Percentiles rank a stretch among this genome's conserved stretches.
Conservation (phyloP, 2,888 invertebrate genomes). For the Chrysopilus asiliformis region DNA sequence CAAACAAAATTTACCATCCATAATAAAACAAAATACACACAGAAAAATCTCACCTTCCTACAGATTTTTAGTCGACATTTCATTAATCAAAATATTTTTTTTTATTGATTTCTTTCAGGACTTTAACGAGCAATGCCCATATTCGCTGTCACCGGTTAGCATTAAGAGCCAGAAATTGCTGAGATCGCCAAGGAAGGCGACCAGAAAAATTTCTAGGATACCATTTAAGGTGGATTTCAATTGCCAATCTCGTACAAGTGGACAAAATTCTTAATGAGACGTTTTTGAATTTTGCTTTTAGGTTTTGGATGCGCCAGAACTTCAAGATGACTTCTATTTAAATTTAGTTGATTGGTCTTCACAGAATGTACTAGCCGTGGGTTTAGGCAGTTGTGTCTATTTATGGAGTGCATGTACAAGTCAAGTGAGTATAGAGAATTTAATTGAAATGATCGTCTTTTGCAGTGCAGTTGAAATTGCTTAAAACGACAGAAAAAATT, state of each 20-base stretch:
- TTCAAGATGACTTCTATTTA: conserved; percentile 93
- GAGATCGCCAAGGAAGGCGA: conserved; percentile 92
- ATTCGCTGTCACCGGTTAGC: conserved; percentile 89
- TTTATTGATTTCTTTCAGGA: conserved; percentile 43
- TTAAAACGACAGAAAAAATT: background rate
- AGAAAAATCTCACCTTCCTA: too few relatives aligned
- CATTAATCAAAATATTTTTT: conserved; percentile 5
- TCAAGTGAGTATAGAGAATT: conserved; percentile 44
- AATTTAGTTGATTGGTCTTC: conserved; percentile 99
- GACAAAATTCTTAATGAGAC: background rate
- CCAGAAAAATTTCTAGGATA: conserved; percentile 93
- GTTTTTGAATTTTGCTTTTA: conserved; percentile 6
- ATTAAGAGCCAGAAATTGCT: conserved; percentile 89
- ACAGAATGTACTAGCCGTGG: conserved; percentile 95
- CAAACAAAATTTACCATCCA: too few relatives aligned
- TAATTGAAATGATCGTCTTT: background rate
- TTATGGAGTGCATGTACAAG: conserved; percentile 98
- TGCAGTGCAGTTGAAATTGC: background rate
- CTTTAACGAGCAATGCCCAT: conserved; percentile 72
- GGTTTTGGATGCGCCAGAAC: conserved; percentile 33
- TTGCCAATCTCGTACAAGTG: background rate
- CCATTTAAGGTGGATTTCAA: conserved; percentile 72
- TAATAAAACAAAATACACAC: too few relatives aligned
- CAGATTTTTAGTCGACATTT: too few relatives aligned
- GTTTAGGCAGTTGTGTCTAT: conserved; percentile 94